Percentiles rank a stretch among this genome's conserved stretches.
phyloP scores from a whole-genome alignment of 1,140 invertebrate genomes.

The Solenopsis fugax region DNA sequence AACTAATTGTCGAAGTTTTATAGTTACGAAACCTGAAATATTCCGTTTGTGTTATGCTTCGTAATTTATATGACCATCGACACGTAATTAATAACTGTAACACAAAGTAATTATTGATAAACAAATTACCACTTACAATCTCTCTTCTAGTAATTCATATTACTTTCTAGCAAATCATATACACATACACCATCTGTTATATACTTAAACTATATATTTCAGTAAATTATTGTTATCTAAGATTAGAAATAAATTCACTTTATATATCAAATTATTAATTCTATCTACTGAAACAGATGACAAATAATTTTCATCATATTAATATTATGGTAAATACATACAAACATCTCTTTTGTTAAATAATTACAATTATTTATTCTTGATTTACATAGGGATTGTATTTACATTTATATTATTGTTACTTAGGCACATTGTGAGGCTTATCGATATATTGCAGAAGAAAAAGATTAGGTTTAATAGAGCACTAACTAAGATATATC shows the following conservation, averaged over 20 bases:
- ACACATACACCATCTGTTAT: constrained; percentile 23
- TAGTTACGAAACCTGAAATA: constrained; percentile 16
- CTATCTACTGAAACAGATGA: not conserved
- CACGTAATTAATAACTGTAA: not conserved
- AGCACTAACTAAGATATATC: constrained; percentile 50
- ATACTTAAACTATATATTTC: constrained; percentile 10
- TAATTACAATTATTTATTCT: constrained; percentile 61
- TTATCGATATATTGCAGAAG: not conserved
- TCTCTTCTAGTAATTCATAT: not conserved
- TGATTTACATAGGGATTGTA: constrained; percentile 8
- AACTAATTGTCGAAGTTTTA: constrained; percentile 28
- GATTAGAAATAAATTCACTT: constrained; percentile 10
- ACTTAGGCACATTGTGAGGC: not conserved
- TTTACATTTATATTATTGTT: constrained; percentile 36
- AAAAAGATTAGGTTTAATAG: constrained; percentile 6
- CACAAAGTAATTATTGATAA: constrained; percentile 23
- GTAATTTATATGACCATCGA: constrained; percentile 9
- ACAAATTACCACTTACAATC: not conserved
- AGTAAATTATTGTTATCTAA: constrained; percentile 27
- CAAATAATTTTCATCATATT: not conserved
- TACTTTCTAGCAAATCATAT: not conserved
- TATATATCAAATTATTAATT: not conserved
- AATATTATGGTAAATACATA: constrained; percentile 14
- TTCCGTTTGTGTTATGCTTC: constrained; percentile 10
- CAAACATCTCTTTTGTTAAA: constrained; percentile 39